These are phyloP conservation scores for Crenuchus spilurus DNA, from an alignment of 2,797 vertebrate species.

Conservation along the genomic window DNA sequence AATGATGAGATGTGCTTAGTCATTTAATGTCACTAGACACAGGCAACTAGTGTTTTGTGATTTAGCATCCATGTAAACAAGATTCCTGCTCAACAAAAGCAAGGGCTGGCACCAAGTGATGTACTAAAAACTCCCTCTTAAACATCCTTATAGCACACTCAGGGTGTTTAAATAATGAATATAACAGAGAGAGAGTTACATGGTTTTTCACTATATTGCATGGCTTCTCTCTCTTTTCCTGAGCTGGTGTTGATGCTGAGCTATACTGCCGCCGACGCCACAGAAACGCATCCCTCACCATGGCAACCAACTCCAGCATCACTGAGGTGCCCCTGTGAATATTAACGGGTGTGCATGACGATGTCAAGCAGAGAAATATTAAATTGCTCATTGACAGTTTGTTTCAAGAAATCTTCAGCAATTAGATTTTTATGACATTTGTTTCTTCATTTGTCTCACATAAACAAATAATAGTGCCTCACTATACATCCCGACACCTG, in stretches of 20 bases:
- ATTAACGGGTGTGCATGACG: constrained; percentile 52
- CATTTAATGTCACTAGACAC: not conserved
- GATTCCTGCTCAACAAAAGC: not conserved
- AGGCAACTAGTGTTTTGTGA: not conserved
- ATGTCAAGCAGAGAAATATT: not conserved
- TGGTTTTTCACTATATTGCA: not conserved
- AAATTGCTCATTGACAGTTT: not conserved
- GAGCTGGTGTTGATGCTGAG: constrained; percentile 60
- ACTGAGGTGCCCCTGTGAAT: constrained; percentile 62
- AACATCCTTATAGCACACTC: not conserved
- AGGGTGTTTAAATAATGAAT: not conserved
- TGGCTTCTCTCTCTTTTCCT: constrained; percentile 23
- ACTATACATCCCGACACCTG: not conserved
- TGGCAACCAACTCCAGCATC: constrained; percentile 75
- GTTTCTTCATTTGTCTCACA: not conserved
- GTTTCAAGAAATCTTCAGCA: constrained; percentile 26
- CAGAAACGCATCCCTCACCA: constrained; percentile 63
- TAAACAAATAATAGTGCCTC: not conserved
- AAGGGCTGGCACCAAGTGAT: not conserved
- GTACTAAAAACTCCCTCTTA: not conserved
- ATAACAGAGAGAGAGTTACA: not conserved
- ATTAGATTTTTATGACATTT: not conserved
- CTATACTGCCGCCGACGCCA: constrained; percentile 47
- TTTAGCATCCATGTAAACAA: not conserved
- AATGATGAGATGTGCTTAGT: not conserved